phyloP scores from a whole-genome alignment of 2,113 vertebrate genomes.

The Petromus typicus region DNA sequence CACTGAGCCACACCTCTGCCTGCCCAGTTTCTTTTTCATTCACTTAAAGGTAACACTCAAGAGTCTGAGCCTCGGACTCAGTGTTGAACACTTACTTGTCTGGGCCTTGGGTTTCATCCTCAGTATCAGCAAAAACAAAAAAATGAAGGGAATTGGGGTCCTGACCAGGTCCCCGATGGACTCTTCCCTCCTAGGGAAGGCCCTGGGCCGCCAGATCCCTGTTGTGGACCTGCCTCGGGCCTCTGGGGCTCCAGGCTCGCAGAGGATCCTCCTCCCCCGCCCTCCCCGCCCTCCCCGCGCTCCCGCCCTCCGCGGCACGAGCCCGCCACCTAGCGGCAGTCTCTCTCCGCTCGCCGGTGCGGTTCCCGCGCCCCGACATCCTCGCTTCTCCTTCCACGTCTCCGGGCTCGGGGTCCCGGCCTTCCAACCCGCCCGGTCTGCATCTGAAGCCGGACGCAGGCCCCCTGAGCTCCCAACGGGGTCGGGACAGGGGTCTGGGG shows the following conservation, averaged over 20 bases:
- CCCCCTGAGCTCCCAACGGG: neutral
- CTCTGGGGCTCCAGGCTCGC: accelerated
- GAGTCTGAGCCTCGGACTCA: neutral
- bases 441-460: neutral
- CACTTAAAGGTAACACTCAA: neutral
- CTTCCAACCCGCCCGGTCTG: too few relatives aligned
- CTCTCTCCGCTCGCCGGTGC: neutral
- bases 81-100: neutral
- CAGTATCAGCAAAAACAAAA: neutral
- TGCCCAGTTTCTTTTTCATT: too few relatives aligned
- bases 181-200: neutral
- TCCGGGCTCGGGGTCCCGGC: neutral
- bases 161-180: neutral
- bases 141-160: neutral
- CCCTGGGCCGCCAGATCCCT: too few relatives aligned
- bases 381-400: neutral
- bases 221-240: neutral
- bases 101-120: neutral
- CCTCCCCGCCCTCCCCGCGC: neutral
- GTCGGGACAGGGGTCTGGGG: accelerated
- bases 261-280: neutral
- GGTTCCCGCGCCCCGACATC: neutral
- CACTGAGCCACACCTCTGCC: too few relatives aligned
- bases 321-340: conserved; percentile 58
- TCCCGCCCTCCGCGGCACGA: neutral